Percentiles rank a stretch among this genome's conserved stretches.
These are phyloP conservation scores for Cydia strobilella DNA, from an alignment of 1,140 invertebrate species.

Conservation along the genomic window DNA sequence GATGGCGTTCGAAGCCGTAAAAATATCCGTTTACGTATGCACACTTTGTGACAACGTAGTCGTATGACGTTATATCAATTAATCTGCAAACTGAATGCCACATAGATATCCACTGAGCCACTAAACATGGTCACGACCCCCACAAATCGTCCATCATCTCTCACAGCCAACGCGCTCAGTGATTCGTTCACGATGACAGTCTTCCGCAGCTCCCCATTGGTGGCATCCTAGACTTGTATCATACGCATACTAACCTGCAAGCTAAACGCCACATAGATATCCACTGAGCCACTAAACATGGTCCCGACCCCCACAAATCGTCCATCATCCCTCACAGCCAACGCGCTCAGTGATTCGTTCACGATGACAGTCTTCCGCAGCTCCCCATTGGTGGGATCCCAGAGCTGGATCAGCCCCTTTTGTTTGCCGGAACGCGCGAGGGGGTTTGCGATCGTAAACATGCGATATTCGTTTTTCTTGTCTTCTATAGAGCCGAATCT, in stretches of 20 bases:
- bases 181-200: slow-evolving; percentile 85
- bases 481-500: slow-evolving; percentile 87
- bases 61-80: no score
- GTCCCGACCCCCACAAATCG: slow-evolving; percentile 95
- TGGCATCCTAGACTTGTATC: slow-evolving; percentile 39
- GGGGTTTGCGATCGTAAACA: slow-evolving; percentile 93
- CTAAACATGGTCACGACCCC: slow-evolving; percentile 96
- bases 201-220: slow-evolving; percentile 79
- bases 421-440: slow-evolving; percentile 84
- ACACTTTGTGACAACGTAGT: no score
- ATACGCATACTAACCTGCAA: slow-evolving; percentile 84
- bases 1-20: no score
- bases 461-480: slow-evolving; percentile 82
- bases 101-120: slow-evolving; percentile 93
- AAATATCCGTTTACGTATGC: no score
- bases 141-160: slow-evolving; percentile 94
- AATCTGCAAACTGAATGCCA: slow-evolving; percentile 96
- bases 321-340: slow-evolving; percentile 95
- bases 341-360: slow-evolving; percentile 89
- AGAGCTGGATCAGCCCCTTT: slow-evolving; percentile 86
- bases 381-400: slow-evolving; percentile 81
- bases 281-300: slow-evolving; percentile 94
- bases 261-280: slow-evolving; percentile 95
- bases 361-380: slow-evolving; percentile 81
- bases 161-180: slow-evolving; percentile 91